Percentiles rank a stretch among this genome's conserved stretches.
Evolutionary conservation across 2,113 vertebrate species (phyloP).

Genomic region (Petrocephalus zakoni): DNA sequence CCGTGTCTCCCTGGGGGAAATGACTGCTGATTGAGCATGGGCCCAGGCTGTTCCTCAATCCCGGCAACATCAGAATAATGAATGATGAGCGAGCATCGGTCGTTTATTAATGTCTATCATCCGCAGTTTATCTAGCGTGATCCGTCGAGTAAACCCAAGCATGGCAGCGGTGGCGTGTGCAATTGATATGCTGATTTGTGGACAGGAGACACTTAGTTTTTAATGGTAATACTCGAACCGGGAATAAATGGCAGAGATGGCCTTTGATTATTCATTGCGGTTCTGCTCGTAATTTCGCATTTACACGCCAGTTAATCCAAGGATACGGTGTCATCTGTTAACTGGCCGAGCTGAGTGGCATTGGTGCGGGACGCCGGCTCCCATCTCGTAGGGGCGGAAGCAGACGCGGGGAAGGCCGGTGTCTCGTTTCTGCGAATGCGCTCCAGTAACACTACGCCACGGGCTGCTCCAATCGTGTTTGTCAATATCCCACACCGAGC

Average conservation of each 20-base stretch:
- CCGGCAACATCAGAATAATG: constrained; percentile 99
- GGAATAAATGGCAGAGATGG: constrained; percentile 47
- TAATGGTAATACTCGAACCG: constrained; percentile 59
- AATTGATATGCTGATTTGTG: constrained; percentile 99
- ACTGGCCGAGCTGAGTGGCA: neutral
- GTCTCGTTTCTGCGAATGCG: neutral
- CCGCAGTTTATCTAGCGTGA: constrained; percentile 98
- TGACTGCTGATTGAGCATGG: constrained; percentile 99
- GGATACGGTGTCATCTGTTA: constrained; percentile 41
- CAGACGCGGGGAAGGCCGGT: neutral
- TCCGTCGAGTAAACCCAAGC: constrained; percentile 54
- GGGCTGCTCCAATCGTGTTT: neutral
- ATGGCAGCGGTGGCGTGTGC: constrained; percentile 83
- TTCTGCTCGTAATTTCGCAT: constrained; percentile 50
- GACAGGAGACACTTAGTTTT: constrained; percentile 78
- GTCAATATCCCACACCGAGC: neutral
- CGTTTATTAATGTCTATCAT: constrained; percentile 99
- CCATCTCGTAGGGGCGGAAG: neutral
- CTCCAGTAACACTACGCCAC: neutral
- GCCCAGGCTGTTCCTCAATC: constrained; percentile 98
- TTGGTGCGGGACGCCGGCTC: neutral
- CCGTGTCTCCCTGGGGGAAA: constrained; percentile 88
- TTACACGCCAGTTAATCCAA: constrained; percentile 52
- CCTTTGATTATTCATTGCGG: constrained; percentile 66
- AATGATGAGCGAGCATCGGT: constrained; percentile 99